These are phyloP conservation scores for Sisyra nigra DNA, from an alignment of 2,888 invertebrate species.

Conservation along the genomic window DNA sequence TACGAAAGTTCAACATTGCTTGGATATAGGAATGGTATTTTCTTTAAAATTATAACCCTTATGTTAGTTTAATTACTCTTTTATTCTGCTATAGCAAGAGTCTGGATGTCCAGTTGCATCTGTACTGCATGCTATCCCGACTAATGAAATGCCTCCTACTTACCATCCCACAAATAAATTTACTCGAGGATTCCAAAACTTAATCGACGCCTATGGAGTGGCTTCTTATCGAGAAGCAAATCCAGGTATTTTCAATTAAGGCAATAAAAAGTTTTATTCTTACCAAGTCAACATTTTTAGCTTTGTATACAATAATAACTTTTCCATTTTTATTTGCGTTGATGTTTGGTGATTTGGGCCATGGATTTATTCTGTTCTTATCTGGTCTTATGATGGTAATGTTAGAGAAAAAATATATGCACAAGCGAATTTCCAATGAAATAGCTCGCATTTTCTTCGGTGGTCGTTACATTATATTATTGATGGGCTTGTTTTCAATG, in stretches of 20 bases:
- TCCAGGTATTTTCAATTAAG: conserved; percentile 28
- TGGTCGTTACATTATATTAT: conserved; percentile 53
- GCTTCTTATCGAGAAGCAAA: conserved; percentile 61
- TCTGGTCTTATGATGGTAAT: conserved; percentile 47
- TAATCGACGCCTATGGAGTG: conserved; percentile 62
- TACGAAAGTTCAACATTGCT: conserved; percentile 53
- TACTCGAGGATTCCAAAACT: conserved; percentile 54
- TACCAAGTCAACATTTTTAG: conserved; percentile 25
- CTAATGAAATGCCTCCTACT: conserved; percentile 49
- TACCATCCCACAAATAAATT: conserved; percentile 59
- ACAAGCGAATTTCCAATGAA: conserved; percentile 37
- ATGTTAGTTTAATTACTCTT: too few relatives aligned
- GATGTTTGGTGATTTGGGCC: conserved; percentile 65
- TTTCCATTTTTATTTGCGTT: conserved; percentile 66
- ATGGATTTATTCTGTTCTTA: conserved; percentile 48
- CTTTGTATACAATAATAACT: conserved; percentile 53
- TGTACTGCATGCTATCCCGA: conserved; percentile 51
- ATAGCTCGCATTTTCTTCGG: conserved; percentile 58
- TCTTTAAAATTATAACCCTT: neutral
- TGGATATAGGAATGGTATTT: conserved; percentile 62
- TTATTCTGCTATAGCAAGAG: conserved; percentile 23
- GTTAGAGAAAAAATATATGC: conserved; percentile 39
- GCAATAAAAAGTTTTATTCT: neutral
- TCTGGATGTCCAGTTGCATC: conserved; percentile 54
- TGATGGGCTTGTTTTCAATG: conserved; percentile 59